A percentile compares a stretch with the other conserved stretches of the same genome.
Evolutionary conservation across 2,888 invertebrate genomes (phyloP).

Genomic region (Stenotaenia linearis): DNA sequence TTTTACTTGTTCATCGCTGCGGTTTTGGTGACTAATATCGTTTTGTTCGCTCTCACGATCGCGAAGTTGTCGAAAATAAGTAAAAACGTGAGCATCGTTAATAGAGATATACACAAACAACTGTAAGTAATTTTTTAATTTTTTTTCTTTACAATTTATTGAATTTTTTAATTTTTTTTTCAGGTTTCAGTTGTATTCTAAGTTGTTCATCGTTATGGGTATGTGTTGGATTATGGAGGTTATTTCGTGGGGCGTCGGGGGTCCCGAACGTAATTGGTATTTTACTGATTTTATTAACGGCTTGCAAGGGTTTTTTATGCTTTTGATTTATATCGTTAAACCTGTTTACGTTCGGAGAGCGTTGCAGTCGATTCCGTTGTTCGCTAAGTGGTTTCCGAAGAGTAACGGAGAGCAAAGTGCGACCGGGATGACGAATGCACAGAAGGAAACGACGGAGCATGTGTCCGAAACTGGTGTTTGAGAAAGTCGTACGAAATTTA

Average conservation of each 20-base stretch:
- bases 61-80: neutral
- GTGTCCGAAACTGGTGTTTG: too few relatives aligned
- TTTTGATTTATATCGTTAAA: slow-evolving; percentile 35
- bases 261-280: neutral
- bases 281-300: slow-evolving; percentile 30
- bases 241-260: slow-evolving; percentile 13
- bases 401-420: too few relatives aligned
- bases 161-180: neutral
- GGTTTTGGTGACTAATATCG: neutral
- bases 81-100: neutral
- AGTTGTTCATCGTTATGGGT: slow-evolving; percentile 34
- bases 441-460: too few relatives aligned
- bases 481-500: too few relatives aligned
- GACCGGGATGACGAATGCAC: too few relatives aligned
- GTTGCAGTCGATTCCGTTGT: too few relatives aligned
- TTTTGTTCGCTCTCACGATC: neutral
- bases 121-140: neutral
- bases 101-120: neutral
- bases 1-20: too few relatives aligned
- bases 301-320: slow-evolving; percentile 32
- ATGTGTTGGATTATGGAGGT: slow-evolving; percentile 32
- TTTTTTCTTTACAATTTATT: neutral
- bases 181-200: slow-evolving; percentile 32
- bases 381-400: too few relatives aligned
- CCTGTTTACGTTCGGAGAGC: neutral